A percentile compares a stretch with the other conserved stretches of the same genome.
Evolutionary conservation across 1,140 invertebrate genomes (phyloP).

Genomic region (Drosophila neocordata): DNA sequence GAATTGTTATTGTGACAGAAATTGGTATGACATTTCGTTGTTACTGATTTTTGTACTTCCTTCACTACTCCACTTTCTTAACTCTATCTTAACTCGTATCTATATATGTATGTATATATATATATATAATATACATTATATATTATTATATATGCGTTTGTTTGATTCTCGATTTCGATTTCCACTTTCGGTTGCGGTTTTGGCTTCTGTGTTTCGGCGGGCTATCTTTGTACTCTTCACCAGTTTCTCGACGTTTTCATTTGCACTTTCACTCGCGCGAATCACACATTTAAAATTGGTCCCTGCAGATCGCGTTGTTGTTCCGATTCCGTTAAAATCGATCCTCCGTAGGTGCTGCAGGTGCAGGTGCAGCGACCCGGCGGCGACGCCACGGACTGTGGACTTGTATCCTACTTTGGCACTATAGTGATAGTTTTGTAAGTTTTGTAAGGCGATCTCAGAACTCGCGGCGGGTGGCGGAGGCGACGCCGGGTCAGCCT

Average conservation of each 20-base stretch:
- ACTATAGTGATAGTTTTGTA: constrained; percentile 55
- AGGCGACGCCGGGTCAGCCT: constrained; percentile 39
- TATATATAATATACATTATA: constrained; percentile 19
- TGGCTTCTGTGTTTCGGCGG: constrained; percentile 9
- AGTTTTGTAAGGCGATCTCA: constrained; percentile 2
- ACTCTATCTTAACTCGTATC: constrained; percentile 8
- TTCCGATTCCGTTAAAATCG: constrained; percentile 6
- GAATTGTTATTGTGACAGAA: constrained; percentile 1
- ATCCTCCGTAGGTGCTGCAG: constrained; percentile 39
- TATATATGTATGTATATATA: constrained; percentile 2
- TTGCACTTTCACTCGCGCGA: neutral
- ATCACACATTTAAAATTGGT: constrained; percentile 11
- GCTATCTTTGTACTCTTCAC: constrained; percentile 16
- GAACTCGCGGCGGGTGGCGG: constrained; percentile 42
- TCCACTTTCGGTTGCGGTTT: constrained; percentile 17
- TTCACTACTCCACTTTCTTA: constrained; percentile 23
- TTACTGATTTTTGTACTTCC: constrained; percentile 17
- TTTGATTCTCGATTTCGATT: constrained; percentile 17
- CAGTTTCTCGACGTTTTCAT: constrained; percentile 1
- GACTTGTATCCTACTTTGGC: constrained; percentile 40
- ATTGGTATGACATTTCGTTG: constrained; percentile 15
- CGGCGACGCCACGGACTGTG: constrained; percentile 62
- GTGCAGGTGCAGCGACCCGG: constrained; percentile 45
- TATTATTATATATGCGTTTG: constrained; percentile 3
- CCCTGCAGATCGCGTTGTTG: constrained; percentile 7